Evolutionary conservation across 1,140 invertebrate species (phyloP).

Genomic region (Cotesia vestalis): DNA sequence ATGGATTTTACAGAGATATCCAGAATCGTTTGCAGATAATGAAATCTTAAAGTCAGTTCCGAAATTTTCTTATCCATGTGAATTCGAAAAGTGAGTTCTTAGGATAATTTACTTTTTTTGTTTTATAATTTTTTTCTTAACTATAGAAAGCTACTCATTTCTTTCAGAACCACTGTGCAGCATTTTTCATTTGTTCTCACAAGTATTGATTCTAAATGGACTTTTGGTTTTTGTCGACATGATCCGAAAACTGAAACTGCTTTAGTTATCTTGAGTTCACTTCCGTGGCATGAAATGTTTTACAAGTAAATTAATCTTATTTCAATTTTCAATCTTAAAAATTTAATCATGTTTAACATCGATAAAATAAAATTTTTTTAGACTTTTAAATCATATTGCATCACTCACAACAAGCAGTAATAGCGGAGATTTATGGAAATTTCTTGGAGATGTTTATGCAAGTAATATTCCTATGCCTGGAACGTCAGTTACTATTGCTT

Average conservation of each 20-base stretch:
- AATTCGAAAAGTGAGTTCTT: conserved; percentile 76
- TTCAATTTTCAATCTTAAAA: neutral
- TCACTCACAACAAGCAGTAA: conserved; percentile 67
- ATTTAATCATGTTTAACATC: neutral
- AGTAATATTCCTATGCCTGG: conserved; percentile 68
- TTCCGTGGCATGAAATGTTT: conserved; percentile 96
- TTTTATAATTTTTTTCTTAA: too few relatives aligned
- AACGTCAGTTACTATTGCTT: conserved; percentile 56
- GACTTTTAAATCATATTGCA: conserved; percentile 70
- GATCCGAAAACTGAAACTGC: conserved; percentile 83
- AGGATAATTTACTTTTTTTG: conserved; percentile 19
- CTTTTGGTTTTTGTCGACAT: conserved; percentile 94
- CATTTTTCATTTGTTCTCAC: conserved; percentile 95
- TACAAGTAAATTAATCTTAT: conserved; percentile 73
- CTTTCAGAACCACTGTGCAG: conserved; percentile 75
- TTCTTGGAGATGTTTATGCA: conserved; percentile 74
- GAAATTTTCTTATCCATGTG: conserved; percentile 86
- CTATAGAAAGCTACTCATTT: too few relatives aligned
- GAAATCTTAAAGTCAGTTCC: conserved; percentile 82
- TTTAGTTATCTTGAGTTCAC: conserved; percentile 81
- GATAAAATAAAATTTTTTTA: conserved; percentile 43
- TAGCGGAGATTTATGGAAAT: conserved; percentile 68
- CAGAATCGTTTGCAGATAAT: conserved; percentile 76
- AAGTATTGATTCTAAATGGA: conserved; percentile 92
- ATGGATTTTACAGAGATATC: conserved; percentile 82